Evolutionary conservation across 2,797 vertebrate species (phyloP).

Genomic region (Naso thynnoides): DNA sequence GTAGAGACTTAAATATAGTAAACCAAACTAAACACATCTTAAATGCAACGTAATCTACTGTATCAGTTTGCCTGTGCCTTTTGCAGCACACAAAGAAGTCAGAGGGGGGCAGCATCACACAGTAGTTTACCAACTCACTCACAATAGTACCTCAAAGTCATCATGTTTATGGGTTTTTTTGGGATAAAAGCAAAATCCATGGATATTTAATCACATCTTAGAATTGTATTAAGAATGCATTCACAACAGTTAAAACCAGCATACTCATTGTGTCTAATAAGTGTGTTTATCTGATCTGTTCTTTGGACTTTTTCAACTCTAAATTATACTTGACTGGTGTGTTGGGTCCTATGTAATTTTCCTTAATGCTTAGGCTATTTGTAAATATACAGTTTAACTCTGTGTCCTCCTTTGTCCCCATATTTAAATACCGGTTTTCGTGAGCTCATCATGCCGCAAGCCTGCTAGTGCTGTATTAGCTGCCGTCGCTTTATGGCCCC

Average conservation of each 20-base stretch:
- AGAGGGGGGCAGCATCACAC: conserved; percentile 71
- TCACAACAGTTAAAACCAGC: not conserved
- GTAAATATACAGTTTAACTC: conserved; percentile 34
- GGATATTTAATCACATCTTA: conserved; percentile 5
- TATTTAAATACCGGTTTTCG: conserved; percentile 70
- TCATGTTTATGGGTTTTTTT: conserved; percentile 9
- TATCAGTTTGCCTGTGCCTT: not conserved
- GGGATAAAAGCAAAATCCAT: not conserved
- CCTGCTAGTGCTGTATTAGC: conserved; percentile 62
- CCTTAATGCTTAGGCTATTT: conserved; percentile 38
- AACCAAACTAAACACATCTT: not conserved
- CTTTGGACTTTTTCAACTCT: conserved; percentile 23
- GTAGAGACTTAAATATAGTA: not conserved
- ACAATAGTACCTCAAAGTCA: not conserved
- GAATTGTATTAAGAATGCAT: conserved; percentile 7
- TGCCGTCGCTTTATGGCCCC: conserved; percentile 69
- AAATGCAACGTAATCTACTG: not conserved
- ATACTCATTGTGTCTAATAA: not conserved
- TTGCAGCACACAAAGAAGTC: conserved; percentile 32
- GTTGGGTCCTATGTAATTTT: conserved; percentile 34
- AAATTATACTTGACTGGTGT: conserved; percentile 17
- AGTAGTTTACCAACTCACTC: conserved; percentile 3
- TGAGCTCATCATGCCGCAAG: conserved; percentile 59
- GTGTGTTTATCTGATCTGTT: conserved; percentile 28
- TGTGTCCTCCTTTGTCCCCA: conserved; percentile 33